Conservation (phyloP, 2,888 invertebrate species). For the Polymixis flavicincta region DNA sequence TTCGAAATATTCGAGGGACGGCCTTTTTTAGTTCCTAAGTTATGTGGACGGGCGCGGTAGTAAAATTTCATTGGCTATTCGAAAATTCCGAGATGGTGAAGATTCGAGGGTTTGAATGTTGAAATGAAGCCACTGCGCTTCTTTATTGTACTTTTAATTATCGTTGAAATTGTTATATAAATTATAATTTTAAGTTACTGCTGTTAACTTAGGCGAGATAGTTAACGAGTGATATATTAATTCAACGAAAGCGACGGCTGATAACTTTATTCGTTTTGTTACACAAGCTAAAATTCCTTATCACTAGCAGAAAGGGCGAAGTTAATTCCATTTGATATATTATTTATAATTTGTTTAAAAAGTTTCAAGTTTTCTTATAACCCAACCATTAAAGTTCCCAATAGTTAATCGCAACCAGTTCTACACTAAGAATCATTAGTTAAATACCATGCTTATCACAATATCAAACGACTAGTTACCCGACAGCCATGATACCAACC, state of each 20-base stretch:
- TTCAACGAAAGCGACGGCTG: conserved; percentile 8
- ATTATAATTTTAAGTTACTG: conserved; percentile 44
- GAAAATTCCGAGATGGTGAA: conserved; percentile 71
- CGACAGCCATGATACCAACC: conserved; percentile 26
- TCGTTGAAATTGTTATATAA: conserved; percentile 55
- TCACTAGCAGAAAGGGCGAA: neutral
- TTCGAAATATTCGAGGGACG: conserved; percentile 66
- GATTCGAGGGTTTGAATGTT: conserved; percentile 68
- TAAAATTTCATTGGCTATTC: conserved; percentile 81
- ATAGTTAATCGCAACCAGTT: neutral
- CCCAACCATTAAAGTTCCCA: neutral
- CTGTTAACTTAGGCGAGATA: conserved; percentile 23
- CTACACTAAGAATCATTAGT: neutral
- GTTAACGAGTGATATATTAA: conserved; percentile 36
- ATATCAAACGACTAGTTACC: conserved; percentile 21
- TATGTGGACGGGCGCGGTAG: conserved; percentile 77
- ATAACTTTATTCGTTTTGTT: conserved; percentile 21
- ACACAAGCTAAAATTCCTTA: conserved; percentile 2
- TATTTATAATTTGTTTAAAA: neutral
- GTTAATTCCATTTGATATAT: neutral
- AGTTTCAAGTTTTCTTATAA: neutral
- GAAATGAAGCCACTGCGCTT: conserved; percentile 78
- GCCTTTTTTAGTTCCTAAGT: conserved; percentile 73
- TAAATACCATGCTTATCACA: conserved; percentile 22
- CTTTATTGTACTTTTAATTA: conserved; percentile 62